Percentiles rank a stretch among this genome's conserved stretches.
Conservation (phyloP, 2,797 vertebrate species). For the Psittacula echo region DNA sequence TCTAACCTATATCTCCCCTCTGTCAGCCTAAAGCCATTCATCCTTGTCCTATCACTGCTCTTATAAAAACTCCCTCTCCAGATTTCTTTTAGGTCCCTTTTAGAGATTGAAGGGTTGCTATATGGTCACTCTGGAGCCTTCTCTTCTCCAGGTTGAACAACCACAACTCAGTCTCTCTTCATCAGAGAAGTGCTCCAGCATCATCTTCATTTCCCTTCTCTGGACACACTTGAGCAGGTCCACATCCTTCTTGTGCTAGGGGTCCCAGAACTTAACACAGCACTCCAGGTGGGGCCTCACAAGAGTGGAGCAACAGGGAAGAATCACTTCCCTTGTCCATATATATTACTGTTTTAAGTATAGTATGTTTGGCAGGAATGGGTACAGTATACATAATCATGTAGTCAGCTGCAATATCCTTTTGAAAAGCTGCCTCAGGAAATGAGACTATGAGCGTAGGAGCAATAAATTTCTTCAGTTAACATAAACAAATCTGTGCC, state of each 20-base stretch:
- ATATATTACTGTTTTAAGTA: neutral
- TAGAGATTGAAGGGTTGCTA: neutral
- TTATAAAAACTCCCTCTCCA: neutral
- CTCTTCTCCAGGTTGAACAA: neutral
- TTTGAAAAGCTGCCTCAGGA: neutral
- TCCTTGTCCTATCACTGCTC: neutral
- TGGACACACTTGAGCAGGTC: neutral
- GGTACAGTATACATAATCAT: neutral
- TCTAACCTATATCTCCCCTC: neutral
- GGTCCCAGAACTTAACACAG: neutral
- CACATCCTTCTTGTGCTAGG: neutral
- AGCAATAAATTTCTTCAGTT: neutral
- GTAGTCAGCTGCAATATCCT: neutral
- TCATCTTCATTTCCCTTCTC: neutral
- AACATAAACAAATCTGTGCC: conserved; percentile 24
- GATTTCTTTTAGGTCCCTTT: neutral
- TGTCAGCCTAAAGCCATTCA: neutral
- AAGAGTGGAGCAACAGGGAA: neutral
- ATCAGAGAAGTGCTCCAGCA: neutral
- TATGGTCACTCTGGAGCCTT: neutral
- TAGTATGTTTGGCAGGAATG: neutral
- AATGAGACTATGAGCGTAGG: neutral
- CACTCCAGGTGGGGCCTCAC: neutral
- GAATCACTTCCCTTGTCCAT: neutral
- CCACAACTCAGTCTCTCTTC: neutral